phyloP scores from a whole-genome alignment of 2,113 vertebrate species.

The Phainopepla nitens region DNA sequence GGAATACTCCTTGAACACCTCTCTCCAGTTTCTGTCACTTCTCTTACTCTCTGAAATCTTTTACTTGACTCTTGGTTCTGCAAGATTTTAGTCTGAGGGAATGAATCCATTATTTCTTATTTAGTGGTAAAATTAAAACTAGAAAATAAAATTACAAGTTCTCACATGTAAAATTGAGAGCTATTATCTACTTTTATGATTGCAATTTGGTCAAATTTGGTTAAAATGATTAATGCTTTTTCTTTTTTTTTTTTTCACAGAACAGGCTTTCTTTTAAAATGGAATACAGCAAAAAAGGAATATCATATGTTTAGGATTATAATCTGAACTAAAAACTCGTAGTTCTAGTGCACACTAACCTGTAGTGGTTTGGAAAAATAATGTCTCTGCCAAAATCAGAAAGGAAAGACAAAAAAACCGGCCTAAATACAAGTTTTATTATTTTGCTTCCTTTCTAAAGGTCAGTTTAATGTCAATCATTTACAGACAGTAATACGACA shows the following conservation, averaged over 20 bases:
- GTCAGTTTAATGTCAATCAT: conserved; percentile 41
- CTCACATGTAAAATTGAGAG: background rate
- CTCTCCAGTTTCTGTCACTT: background rate
- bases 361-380: background rate
- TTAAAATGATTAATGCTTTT: background rate
- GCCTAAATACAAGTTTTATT: background rate
- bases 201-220: background rate
- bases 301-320: background rate
- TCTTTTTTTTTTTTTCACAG: background rate
- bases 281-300: background rate
- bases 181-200: background rate
- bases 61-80: background rate
- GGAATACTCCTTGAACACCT: background rate
- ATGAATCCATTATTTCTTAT: background rate
- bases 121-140: background rate
- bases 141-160: background rate
- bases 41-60: background rate
- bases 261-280: background rate
- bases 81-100: background rate
- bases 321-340: background rate
- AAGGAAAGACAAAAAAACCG: background rate
- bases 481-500: conserved; percentile 22
- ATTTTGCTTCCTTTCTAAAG: conserved; percentile 15
- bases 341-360: background rate
- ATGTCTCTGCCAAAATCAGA: background rate